These are phyloP conservation scores for Hanleya hanleyi DNA, from an alignment of 2,888 invertebrate species.

Conservation along the genomic window DNA sequence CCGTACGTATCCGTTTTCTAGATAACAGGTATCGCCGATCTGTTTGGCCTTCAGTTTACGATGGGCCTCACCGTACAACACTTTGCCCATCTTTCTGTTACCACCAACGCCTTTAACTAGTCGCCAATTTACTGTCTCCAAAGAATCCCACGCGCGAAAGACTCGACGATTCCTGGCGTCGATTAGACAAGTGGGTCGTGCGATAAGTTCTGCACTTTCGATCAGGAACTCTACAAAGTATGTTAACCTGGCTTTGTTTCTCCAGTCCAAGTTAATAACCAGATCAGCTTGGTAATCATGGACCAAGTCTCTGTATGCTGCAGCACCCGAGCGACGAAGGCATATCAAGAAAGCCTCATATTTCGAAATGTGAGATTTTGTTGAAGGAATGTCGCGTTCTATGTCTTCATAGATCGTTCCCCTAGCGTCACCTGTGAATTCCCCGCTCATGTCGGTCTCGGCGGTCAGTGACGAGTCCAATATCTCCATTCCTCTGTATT, in stretches of 20 bases:
- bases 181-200: slow-evolving; percentile 43
- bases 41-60: slow-evolving; percentile 31
- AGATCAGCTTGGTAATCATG: background rate
- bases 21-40: slow-evolving; percentile 35
- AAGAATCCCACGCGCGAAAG: slow-evolving; percentile 33
- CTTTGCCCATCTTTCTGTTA: slow-evolving; percentile 44
- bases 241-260: background rate
- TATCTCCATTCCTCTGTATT: slow-evolving; percentile 7
- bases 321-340: background rate
- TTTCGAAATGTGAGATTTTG: background rate
- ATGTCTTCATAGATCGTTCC: slow-evolving; percentile 23
- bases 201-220: slow-evolving; percentile 14
- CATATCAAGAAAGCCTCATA: slow-evolving; percentile 13
- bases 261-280: background rate
- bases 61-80: slow-evolving; percentile 37
- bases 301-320: background rate
- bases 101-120: slow-evolving; percentile 39
- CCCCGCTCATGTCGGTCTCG: slow-evolving; percentile 13
- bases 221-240: slow-evolving; percentile 26
- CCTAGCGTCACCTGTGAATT: slow-evolving; percentile 17
- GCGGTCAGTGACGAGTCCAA: slow-evolving; percentile 23
- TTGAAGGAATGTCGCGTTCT: slow-evolving; percentile 13
- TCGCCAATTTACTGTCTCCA: slow-evolving; percentile 30
- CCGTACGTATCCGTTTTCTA: slow-evolving; percentile 48
- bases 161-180: slow-evolving; percentile 43